Evolutionary conservation across 92 coral and sea anemone species (phyloP), one percentile per base, ranked within the genome.

Genomic region (Micromussa lordhowensis): DNA sequence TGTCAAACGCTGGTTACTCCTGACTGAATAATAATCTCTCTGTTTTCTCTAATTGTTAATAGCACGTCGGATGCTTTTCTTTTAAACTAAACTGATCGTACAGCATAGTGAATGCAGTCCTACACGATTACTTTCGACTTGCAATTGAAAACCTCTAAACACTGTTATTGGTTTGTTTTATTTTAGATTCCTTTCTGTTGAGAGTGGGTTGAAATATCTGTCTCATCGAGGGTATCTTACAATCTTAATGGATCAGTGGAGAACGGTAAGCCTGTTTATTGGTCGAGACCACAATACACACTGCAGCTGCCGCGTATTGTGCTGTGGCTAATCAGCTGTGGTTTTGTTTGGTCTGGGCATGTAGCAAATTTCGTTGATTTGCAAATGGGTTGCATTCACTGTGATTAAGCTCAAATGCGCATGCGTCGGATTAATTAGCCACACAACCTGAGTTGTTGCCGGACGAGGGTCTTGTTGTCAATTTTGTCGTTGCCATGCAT

Each of bases 181-280:
- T 85, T n/a, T 49, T 78, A 97, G 99, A 84, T 97, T 97, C 90
- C 93, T 97, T 55, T 94, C 99, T 24, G 99, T 97, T 24, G 99
- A 97, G 79, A 93, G 91, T 48, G 99, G 99, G 29, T 94, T 95
- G 71, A 93, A 90, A 34, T 97, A 91, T 80, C 88, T 97, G 40
- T 70, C 91, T 18, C 89, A 88, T 9, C 88, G 96, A 7, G 94
- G 98, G 19, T 98, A 96, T 61, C 93, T 96, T 32, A 86, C 85
- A 31, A 81, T 87, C 12, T 87, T 98, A 29, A 84, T 98, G 88
- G 95, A 94, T 4, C 95, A 94, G 35, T 98, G 99, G 99, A 91
- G 94, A 77, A 88, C 87, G 96, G 99, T 97, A 69, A 74, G 88
- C 34, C 24, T 57, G 7, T 77, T 58, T 40, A 18, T 63, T 24